Percentiles rank a stretch among this genome's conserved stretches.
Evolutionary conservation across 1,140 invertebrate species (phyloP).

Genomic region (Ditylenchus dipsaci): DNA sequence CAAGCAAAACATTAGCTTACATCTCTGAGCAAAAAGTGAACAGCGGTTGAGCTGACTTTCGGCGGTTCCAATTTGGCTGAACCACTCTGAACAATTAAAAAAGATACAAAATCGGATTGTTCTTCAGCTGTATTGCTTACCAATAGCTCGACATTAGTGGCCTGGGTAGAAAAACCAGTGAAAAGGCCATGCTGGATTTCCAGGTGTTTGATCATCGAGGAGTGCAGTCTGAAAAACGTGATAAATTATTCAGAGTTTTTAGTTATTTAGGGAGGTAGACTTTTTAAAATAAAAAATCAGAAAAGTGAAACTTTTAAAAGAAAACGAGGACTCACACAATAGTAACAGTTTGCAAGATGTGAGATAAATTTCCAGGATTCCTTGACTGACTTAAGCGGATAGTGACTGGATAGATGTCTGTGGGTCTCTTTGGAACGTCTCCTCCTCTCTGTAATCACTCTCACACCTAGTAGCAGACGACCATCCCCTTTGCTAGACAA

Average conservation of each 20-base stretch:
- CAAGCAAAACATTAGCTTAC: constrained; percentile 14
- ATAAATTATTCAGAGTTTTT: constrained; percentile 8
- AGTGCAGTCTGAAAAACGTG: constrained; percentile 20
- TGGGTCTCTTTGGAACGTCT: constrained; percentile 40
- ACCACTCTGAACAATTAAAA: constrained; percentile 24
- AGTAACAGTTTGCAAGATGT: constrained; percentile 33
- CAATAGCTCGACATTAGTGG: constrained; percentile 26
- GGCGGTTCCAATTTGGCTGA: constrained; percentile 13
- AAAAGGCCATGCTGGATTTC: constrained; percentile 42
- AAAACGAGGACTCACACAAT: constrained; percentile 21
- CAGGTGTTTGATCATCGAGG: constrained; percentile 22
- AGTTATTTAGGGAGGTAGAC: too few species aligned
- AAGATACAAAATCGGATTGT: neutral
- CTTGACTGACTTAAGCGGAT: constrained; percentile 30
- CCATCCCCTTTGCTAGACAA: constrained; percentile 14
- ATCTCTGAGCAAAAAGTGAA: constrained; percentile 40
- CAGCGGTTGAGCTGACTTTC: constrained; percentile 23
- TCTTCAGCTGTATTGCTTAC: constrained; percentile 13
- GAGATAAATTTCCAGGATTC: constrained; percentile 6
- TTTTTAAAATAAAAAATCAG: too few species aligned
- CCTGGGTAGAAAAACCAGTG: constrained; percentile 30
- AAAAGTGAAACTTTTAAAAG: constrained; percentile 1
- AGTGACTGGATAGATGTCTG: constrained; percentile 36
- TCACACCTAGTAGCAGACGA: constrained; percentile 32
- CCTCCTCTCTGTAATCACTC: constrained; percentile 38